Percentiles rank a stretch among this genome's conserved stretches.
Conservation (phyloP, 2,888 invertebrate genomes). For the Ectemnius lituratus region DNA sequence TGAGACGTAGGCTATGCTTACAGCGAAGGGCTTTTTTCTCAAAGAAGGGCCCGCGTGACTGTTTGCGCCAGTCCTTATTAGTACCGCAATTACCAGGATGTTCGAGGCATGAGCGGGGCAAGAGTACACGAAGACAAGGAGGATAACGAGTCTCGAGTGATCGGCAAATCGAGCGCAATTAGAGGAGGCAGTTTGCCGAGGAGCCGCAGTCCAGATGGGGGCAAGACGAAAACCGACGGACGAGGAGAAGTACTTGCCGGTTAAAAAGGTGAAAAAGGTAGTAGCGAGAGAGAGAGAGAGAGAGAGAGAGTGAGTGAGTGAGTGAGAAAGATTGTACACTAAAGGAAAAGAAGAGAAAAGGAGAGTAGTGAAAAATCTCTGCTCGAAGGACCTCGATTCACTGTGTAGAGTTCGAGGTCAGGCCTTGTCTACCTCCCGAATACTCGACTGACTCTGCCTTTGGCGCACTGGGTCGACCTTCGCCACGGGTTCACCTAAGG, state of each 20-base stretch:
- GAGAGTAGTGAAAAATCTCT: slow-evolving; percentile 27
- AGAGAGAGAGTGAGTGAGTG: too few species aligned
- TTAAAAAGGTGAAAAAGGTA: neutral
- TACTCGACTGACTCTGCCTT: slow-evolving; percentile 39
- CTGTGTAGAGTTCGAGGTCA: slow-evolving; percentile 66
- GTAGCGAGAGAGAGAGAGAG: neutral
- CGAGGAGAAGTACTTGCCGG: neutral
- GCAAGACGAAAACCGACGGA: neutral
- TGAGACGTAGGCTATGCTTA: too few species aligned
- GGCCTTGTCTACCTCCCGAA: slow-evolving; percentile 65
- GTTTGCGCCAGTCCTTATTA: too few species aligned
- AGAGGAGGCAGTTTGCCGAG: slow-evolving; percentile 1
- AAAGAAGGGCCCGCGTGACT: too few species aligned
- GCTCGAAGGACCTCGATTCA: slow-evolving; percentile 63
- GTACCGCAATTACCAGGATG: too few species aligned
- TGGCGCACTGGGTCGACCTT: slow-evolving; percentile 68
- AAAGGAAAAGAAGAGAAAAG: neutral
- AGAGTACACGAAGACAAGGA: neutral
- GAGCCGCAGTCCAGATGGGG: neutral
- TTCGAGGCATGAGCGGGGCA: too few species aligned
- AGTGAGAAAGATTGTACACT: too few species aligned
- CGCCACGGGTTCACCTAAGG: slow-evolving; percentile 60
- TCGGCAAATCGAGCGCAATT: slow-evolving; percentile 5
- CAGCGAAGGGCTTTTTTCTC: too few species aligned
- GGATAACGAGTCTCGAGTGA: slow-evolving; percentile 4